These are phyloP conservation scores for Ahaetulla prasina DNA, from an alignment of 2,113 vertebrate genomes.

Conservation along the genomic window DNA sequence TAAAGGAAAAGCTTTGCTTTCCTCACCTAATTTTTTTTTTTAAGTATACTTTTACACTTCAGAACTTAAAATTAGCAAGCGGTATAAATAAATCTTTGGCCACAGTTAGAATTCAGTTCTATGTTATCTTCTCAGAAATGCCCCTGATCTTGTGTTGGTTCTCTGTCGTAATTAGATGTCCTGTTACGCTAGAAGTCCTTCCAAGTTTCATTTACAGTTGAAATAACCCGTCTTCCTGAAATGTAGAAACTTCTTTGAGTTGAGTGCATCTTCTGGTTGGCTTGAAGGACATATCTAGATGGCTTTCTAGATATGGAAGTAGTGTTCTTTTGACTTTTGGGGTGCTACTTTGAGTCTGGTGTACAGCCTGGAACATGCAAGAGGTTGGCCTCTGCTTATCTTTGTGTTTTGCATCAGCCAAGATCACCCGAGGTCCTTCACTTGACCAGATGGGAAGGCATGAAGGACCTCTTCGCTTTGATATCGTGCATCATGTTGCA, in stretches of 20 bases:
- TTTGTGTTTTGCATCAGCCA: not conserved
- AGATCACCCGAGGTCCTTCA: not conserved
- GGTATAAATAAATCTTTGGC: not conserved
- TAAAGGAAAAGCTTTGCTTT: not conserved
- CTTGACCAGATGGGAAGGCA: not conserved
- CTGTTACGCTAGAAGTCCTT: not conserved
- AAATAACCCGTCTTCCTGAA: not conserved
- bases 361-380: not conserved
- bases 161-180: constrained; percentile 33
- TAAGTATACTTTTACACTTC: not conserved
- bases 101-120: constrained; percentile 19
- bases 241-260: not conserved
- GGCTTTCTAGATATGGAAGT: not conserved
- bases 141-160: not conserved
- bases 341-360: not conserved
- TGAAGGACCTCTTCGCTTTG: not conserved
- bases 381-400: not conserved
- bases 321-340: not conserved
- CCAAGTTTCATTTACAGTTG: not conserved
- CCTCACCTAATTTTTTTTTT: not conserved
- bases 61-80: not conserved
- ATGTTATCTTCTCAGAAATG: not conserved
- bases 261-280: not conserved
- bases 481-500: not conserved
- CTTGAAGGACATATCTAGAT: not conserved